Evolutionary conservation across 2,888 invertebrate species (phyloP).

Genomic region (Nebria salina): DNA sequence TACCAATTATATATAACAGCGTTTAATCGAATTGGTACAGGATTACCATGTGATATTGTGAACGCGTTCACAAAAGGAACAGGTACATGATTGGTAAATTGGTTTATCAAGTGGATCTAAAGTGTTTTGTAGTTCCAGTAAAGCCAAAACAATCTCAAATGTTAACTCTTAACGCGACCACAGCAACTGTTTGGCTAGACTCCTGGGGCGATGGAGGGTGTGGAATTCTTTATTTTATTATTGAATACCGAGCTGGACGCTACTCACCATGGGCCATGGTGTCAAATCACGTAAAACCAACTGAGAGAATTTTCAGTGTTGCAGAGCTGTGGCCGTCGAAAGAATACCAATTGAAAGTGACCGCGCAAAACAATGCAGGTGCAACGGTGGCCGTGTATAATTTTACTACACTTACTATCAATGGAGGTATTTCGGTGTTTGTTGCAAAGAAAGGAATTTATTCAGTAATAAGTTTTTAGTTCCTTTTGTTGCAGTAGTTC

Average conservation of each 20-base stretch:
- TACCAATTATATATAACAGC: slow-evolving; percentile 91
- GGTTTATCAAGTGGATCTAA: background rate
- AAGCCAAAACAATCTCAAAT: slow-evolving; percentile 83
- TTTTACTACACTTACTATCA: slow-evolving; percentile 82
- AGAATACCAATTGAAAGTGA: slow-evolving; percentile 77
- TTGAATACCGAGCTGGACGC: slow-evolving; percentile 77
- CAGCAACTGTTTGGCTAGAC: slow-evolving; percentile 86
- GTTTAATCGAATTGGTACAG: slow-evolving; percentile 90
- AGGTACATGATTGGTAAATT: slow-evolving; percentile 60
- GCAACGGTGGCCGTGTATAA: slow-evolving; percentile 84
- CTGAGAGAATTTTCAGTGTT: slow-evolving; percentile 83
- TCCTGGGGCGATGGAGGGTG: slow-evolving; percentile 92
- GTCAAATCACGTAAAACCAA: slow-evolving; percentile 83
- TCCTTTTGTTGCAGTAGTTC: slow-evolving; percentile 63
- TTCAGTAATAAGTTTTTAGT: slow-evolving; percentile 13
- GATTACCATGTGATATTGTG: slow-evolving; percentile 87
- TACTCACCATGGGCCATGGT: slow-evolving; percentile 80
- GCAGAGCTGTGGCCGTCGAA: slow-evolving; percentile 80
- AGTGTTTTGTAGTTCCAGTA: slow-evolving; percentile 70
- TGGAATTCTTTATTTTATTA: slow-evolving; percentile 84
- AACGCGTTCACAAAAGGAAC: slow-evolving; percentile 85
- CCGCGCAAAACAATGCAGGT: slow-evolving; percentile 88
- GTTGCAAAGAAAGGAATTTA: slow-evolving; percentile 2
- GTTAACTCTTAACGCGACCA: slow-evolving; percentile 86
- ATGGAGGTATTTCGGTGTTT: slow-evolving; percentile 71